Evolutionary conservation across 2,888 invertebrate genomes (phyloP).

Genomic region (Ochropleura leucogaster): DNA sequence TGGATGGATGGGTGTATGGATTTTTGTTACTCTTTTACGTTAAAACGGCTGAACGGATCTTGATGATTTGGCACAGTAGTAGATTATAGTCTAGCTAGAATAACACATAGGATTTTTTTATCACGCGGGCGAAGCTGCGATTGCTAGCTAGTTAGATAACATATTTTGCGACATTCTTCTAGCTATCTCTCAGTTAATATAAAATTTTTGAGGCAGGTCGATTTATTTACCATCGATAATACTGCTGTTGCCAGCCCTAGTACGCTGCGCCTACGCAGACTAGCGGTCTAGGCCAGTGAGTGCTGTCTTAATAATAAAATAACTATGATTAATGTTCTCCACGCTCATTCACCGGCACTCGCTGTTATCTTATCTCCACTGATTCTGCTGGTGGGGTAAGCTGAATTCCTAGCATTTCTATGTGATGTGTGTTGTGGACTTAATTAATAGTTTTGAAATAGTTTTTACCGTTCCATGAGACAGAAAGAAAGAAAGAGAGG

Average conservation of each 20-base stretch:
- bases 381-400: constrained; percentile 16
- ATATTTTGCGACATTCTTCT: neutral
- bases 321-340: constrained; percentile 65
- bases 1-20: too few species aligned
- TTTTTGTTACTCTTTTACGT: too few species aligned
- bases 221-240: neutral
- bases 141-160: too few species aligned
- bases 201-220: neutral
- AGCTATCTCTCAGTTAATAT: neutral
- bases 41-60: too few species aligned
- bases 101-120: too few species aligned
- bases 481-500: too few species aligned
- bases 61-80: too few species aligned
- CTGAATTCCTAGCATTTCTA: constrained; percentile 28
- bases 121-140: too few species aligned
- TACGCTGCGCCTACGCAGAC: constrained; percentile 57
- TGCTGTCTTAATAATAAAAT: constrained; percentile 65
- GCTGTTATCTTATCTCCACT: constrained; percentile 51
- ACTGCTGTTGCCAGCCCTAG: constrained; percentile 45
- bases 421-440: constrained; percentile 12
- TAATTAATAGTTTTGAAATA: neutral
- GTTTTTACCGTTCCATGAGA: neutral
- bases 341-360: constrained; percentile 55
- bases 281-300: constrained; percentile 62
- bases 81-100: too few species aligned